Percentiles rank a stretch among this genome's conserved stretches.
phyloP scores from a whole-genome alignment of 1,140 invertebrate species.

The Drosophila pectinifera region DNA sequence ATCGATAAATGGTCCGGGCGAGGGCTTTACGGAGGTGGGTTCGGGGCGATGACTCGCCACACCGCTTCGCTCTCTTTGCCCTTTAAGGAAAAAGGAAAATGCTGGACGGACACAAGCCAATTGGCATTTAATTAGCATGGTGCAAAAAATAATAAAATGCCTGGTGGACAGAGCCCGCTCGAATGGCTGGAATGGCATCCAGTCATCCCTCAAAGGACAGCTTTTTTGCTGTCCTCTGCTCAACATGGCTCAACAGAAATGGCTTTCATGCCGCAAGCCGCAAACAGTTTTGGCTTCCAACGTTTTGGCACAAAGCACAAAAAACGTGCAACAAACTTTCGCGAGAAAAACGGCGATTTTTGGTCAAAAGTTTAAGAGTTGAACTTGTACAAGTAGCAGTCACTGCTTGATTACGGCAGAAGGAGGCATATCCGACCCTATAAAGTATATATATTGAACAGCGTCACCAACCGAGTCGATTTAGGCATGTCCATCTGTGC shows the following conservation, averaged over 20 bases:
- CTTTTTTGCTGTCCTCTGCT: slow-evolving; percentile 7
- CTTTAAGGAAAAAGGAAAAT: neutral
- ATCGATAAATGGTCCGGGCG: slow-evolving; percentile 10
- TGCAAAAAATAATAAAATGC: slow-evolving; percentile 1
- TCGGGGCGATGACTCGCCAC: neutral
- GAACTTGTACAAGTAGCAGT: neutral
- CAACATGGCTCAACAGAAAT: slow-evolving; percentile 4
- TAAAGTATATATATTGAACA: too few relatives aligned
- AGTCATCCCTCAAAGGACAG: slow-evolving; percentile 10
- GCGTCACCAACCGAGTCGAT: too few relatives aligned
- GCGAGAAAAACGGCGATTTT: neutral
- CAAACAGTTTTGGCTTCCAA: slow-evolving; percentile 12
- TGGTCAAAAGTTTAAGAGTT: neutral
- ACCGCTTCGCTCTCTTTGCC: neutral
- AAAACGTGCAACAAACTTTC: neutral
- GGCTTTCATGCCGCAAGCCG: slow-evolving; percentile 10
- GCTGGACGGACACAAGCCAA: slow-evolving; percentile 1
- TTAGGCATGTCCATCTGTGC: too few relatives aligned
- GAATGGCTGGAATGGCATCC: slow-evolving; percentile 3
- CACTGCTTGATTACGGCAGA: too few relatives aligned
- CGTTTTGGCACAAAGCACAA: slow-evolving; percentile 2
- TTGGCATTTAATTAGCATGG: slow-evolving; percentile 37
- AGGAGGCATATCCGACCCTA: too few relatives aligned
- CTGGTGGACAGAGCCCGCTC: neutral
- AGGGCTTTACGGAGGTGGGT: neutral